Evolutionary conservation across 2,888 invertebrate genomes (phyloP), one percentile per base, ranked within the genome.

Genomic region (Boloria selene): DNA sequence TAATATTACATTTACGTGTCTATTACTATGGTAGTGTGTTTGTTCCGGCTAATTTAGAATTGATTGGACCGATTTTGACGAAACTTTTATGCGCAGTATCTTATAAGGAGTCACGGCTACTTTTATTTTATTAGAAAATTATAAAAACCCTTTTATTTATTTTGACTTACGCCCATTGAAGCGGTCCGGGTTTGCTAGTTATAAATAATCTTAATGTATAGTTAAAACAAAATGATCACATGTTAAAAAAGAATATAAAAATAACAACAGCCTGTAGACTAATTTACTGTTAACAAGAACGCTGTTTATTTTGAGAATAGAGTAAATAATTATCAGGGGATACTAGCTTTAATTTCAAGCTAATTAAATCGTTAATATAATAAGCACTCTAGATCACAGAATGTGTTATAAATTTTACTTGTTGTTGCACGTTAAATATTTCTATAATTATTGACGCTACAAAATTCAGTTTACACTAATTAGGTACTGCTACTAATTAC

Each of bases 351-450:
- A 14, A 51, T 60, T 68, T 61, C 17, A 52, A 26, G 58, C 44
- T 58, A 61, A 62, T 62, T 59, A 59, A 47, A 47, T 68, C 64
- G 76, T 81, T 80, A 69, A 64, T 60, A 65, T 80, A 84, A 82
- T 82, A 79, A 82, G 74, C 73, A 75, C 71, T 70, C 70, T 67
- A 65, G 60, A 72, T 64, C 56, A 58, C 53, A 49, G 22, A 70
- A 65, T 69, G 42, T 72, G 68, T 64, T 59, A 49, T 7, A 58
- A 16, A 47, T 47, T 47, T 47, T 47, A 14, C 17, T 49, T 31
- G 14, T 31, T 49, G n/a, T 45, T 14, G 31, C 31, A 38, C 10
- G 42, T 55, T 44, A 44, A n/a, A 55, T 22, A 55, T 44, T 22
- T 56, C 26, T 26, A 13, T 56, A 56, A 56, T 56, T 56, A 56